Conservation (phyloP, 1,140 invertebrate genomes). For the Melipona quadrifasciata region DNA sequence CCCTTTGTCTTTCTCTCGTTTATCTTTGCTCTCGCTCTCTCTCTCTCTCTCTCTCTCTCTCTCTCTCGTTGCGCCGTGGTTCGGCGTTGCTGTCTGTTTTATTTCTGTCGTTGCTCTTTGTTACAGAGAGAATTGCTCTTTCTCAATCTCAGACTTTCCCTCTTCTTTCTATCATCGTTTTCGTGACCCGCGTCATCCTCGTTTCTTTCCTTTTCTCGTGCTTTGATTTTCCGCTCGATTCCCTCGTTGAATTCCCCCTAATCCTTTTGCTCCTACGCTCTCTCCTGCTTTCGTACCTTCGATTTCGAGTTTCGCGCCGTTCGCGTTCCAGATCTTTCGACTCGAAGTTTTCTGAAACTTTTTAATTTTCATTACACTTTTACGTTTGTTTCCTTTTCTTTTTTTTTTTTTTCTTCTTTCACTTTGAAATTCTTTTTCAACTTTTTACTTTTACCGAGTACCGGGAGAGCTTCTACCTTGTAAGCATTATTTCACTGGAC, state of each 20-base stretch:
- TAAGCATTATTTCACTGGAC: not conserved
- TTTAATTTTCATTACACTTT: not conserved
- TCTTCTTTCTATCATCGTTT: constrained; percentile 16
- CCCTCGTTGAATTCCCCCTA: not conserved
- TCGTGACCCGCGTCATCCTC: not conserved
- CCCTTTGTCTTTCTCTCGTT: constrained; percentile 37
- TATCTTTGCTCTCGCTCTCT: constrained; percentile 34
- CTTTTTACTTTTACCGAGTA: not conserved
- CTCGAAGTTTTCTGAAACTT: not conserved
- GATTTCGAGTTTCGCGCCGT: not conserved
- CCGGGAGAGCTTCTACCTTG: not conserved
- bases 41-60: constrained; percentile 18
- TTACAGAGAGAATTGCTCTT: not conserved
- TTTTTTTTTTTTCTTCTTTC: not conserved
- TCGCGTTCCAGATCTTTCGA: not conserved
- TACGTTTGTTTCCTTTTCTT: not conserved
- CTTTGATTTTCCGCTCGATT: not conserved
- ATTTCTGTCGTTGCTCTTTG: not conserved
- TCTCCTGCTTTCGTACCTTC: constrained; percentile 60
- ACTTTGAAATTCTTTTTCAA: not conserved
- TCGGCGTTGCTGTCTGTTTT: constrained; percentile 2
- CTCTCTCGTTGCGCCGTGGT: not conserved
- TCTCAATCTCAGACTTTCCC: not conserved
- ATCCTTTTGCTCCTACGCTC: constrained; percentile 1
- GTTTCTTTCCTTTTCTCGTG: not conserved